Conservation (phyloP, 1,140 invertebrate genomes). For the Trinorchestia longiramus region DNA sequence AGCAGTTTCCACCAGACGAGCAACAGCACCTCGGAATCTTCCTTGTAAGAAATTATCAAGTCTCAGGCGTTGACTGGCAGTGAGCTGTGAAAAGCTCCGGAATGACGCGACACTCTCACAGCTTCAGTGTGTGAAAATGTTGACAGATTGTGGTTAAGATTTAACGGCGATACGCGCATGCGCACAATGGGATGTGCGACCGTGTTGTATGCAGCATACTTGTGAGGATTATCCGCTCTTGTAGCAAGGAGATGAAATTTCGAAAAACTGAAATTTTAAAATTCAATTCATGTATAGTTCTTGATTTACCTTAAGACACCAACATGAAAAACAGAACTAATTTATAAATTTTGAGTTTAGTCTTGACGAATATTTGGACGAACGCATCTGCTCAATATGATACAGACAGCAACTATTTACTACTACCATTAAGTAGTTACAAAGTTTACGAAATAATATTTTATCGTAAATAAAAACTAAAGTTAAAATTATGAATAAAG, state of each 20-base stretch:
- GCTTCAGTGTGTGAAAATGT: background rate
- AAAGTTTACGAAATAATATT: no score
- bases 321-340: background rate
- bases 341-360: background rate
- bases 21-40: background rate
- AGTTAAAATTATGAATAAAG: no score
- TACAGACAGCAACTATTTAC: no score
- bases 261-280: background rate
- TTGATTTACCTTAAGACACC: background rate
- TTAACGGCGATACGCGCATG: constrained; percentile 5
- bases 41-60: background rate
- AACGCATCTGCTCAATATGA: background rate
- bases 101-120: background rate
- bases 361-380: background rate
- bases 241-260: background rate
- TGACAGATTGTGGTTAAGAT: constrained; percentile 8
- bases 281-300: background rate
- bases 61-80: background rate
- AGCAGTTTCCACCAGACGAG: background rate
- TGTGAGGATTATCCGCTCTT: background rate
- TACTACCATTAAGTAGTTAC: no score
- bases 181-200: background rate
- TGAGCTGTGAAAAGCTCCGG: background rate
- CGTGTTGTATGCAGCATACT: background rate
- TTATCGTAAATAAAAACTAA: no score